phyloP scores from a whole-genome alignment of 2,797 vertebrate species.

The Pseudomugil tenellus region DNA sequence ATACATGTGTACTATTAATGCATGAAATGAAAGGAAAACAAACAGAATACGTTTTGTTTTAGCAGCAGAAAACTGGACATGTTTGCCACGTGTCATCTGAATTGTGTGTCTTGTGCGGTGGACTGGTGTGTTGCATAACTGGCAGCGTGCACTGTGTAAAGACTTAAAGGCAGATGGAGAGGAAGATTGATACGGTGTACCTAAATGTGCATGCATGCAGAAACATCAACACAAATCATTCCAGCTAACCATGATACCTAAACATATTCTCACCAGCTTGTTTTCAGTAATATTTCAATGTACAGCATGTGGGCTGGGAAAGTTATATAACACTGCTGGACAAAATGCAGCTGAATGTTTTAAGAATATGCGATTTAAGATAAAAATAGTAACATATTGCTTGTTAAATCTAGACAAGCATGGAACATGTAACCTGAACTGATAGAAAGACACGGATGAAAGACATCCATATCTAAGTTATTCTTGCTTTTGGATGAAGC shows the following conservation, averaged over 20 bases:
- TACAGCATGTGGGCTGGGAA: not conserved
- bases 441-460: no score
- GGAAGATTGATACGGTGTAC: constrained; percentile 31
- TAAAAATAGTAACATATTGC: constrained; percentile 49
- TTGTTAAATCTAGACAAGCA: constrained; percentile 55
- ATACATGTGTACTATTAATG: constrained; percentile 12
- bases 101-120: constrained; percentile 62
- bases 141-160: constrained; percentile 58
- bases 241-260: constrained; percentile 28
- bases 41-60: constrained; percentile 10
- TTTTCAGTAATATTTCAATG: constrained; percentile 20
- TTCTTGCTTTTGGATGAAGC: not conserved
- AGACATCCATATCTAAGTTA: no score
- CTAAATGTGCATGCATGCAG: constrained; percentile 30
- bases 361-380: constrained; percentile 33
- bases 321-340: constrained; percentile 25
- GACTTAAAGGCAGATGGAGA: constrained; percentile 49
- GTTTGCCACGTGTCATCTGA: constrained; percentile 63
- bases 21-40: not conserved
- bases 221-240: constrained; percentile 20
- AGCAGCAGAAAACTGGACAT: constrained; percentile 28
- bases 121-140: constrained; percentile 77
- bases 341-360: constrained; percentile 26
- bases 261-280: constrained; percentile 12
- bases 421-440: constrained; percentile 13